phyloP scores from a whole-genome alignment of 2,888 invertebrate species.

The Dolichopus griseipennis region DNA sequence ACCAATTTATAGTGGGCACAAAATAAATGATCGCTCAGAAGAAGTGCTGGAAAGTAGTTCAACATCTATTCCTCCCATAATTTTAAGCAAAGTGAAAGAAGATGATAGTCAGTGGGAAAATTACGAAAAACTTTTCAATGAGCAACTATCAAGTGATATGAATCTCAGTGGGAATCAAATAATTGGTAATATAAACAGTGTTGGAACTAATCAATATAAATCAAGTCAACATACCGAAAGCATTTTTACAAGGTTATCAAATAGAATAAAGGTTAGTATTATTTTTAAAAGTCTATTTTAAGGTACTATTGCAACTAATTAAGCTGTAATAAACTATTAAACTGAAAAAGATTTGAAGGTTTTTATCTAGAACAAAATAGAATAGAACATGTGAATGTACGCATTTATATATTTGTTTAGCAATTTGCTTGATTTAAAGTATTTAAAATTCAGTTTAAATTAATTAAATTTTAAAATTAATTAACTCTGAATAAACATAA shows the following conservation, averaged over 20 bases:
- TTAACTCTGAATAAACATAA: too few relatives aligned
- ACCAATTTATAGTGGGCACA: constrained; percentile 14
- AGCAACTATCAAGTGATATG: constrained; percentile 25
- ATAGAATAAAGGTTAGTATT: constrained; percentile 78
- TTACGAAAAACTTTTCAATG: constrained; percentile 34
- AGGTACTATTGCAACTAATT: too few relatives aligned
- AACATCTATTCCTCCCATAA: constrained; percentile 13
- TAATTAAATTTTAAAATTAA: too few relatives aligned
- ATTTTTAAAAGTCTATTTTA: too few relatives aligned
- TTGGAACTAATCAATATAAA: constrained; percentile 23
- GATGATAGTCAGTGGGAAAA: constrained; percentile 32
- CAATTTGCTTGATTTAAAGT: too few relatives aligned
- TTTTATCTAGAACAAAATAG: too few relatives aligned
- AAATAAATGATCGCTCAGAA: constrained; percentile 19
- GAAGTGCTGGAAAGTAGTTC: constrained; percentile 13
- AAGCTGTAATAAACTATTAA: too few relatives aligned
- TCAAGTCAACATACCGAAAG: constrained; percentile 69
- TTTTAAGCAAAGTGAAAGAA: constrained; percentile 13
- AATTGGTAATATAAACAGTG: constrained; percentile 23
- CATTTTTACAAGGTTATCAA: constrained; percentile 90
- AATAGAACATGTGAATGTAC: too few relatives aligned
- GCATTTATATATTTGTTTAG: too few relatives aligned
- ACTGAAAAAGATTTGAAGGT: too few relatives aligned
- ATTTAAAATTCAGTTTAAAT: too few relatives aligned
- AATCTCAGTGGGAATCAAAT: constrained; percentile 17